Evolutionary conservation across 2,797 vertebrate genomes (phyloP), one percentile per base, ranked within the genome.

Genomic region (Erpetoichthys calabaricus): DNA sequence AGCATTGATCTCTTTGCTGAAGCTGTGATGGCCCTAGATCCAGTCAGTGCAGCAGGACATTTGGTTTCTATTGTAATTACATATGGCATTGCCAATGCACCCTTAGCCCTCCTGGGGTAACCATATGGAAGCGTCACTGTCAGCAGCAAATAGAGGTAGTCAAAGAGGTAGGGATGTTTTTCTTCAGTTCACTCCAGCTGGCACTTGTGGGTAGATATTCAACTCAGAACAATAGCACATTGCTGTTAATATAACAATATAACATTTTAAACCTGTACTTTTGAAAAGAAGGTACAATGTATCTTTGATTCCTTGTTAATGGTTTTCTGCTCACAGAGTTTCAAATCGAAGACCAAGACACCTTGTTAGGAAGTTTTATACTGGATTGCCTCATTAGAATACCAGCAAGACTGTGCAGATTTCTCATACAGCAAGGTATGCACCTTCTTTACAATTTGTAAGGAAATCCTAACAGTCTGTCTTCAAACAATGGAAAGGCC

Each of bases 41-140:
- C 82, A 0, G 61, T 78, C 0, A 70, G 69, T 45, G 77, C 83
- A 5, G 84, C 85, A 0, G 85, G 85, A 7, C 84, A 88, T 63
- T 75, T 88, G 6, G 79, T 87, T 55, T 88, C 84, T 66, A 81
- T 85, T 43, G 80, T 79, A 54, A 75, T 77, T 9, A 70, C 81
- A 10, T 70, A 86, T n/a, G 85, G 86, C 4, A 69, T 85, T 6
- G 53, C 25, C 25, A 80, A 86, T 10, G 68, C 79, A 44, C 83
- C 86, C 56, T 76, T 65, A 0, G 83, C 83, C 9, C 78, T 88
- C 51, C 64, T 88, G 66, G 66, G 84, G 83, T 68, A 88, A 87
- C 77, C 82, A 85, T 72, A 80, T 86, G 79, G 64, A 82, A 63
- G 82, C 65, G 60, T 75, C 79, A 3, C 70, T 87, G 65, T 80